Conservation (phyloP, 2,113 vertebrate species). For the Microtus montanus region DNA sequence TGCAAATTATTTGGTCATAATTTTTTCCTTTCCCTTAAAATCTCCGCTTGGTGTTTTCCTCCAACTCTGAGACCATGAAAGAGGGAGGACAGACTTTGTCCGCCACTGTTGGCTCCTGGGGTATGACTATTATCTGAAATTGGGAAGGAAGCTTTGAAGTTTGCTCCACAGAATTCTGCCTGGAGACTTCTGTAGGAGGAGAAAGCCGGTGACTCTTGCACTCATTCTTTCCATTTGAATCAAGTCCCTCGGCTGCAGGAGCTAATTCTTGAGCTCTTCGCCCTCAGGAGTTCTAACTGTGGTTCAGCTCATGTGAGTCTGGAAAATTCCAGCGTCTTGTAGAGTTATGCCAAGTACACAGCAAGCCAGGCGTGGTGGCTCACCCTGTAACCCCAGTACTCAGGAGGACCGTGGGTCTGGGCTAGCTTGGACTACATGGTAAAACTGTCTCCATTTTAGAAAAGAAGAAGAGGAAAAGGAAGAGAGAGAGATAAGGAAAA, state of each 20-base stretch:
- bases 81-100: neutral
- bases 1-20: neutral
- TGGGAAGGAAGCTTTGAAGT: neutral
- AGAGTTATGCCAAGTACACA: neutral
- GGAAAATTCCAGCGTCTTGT: neutral
- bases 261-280: neutral
- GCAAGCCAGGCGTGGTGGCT: neutral
- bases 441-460: neutral
- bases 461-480: neutral
- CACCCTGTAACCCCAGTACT: neutral
- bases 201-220: slow-evolving; percentile 1
- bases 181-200: neutral
- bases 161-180: slow-evolving; percentile 36
- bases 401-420: neutral
- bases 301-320: neutral
- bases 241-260: neutral
- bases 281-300: neutral
- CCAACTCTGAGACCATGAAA: neutral
- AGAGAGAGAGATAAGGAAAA: neutral
- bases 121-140: neutral
- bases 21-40: neutral
- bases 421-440: neutral
- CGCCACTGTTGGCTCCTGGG: neutral
- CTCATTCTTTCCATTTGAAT: slow-evolving; percentile 71
- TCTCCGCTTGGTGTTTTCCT: neutral